A percentile compares a stretch with the other conserved stretches of the same genome.
These are phyloP conservation scores for Macrophya annulata DNA, from an alignment of 2,888 invertebrate genomes.

Conservation along the genomic window DNA sequence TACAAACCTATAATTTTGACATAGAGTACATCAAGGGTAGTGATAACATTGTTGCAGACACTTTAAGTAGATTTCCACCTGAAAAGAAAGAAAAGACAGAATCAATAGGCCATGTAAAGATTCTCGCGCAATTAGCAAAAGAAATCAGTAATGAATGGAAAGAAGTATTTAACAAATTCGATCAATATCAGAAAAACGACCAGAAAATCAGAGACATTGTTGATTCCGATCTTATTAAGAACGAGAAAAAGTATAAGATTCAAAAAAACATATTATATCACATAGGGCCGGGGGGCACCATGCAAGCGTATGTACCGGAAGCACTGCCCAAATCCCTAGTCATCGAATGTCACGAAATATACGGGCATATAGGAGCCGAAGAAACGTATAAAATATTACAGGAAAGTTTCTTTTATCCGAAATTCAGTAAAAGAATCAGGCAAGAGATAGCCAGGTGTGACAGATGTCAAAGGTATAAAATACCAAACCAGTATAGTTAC, in stretches of 20 bases:
- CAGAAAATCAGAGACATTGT: not conserved
- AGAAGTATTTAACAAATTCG: too few relatives aligned
- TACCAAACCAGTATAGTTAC: not conserved
- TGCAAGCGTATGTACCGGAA: not conserved
- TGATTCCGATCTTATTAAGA: not conserved
- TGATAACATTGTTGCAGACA: slow-evolving; percentile 25
- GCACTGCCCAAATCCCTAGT: not conserved
- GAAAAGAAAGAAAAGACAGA: not conserved
- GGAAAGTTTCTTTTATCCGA: not conserved
- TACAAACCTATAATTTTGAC: too few relatives aligned
- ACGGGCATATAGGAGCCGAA: slow-evolving; percentile 34
- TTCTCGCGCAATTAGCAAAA: not conserved
- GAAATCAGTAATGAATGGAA: not conserved
- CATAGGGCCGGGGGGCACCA: not conserved
- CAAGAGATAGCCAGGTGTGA: not conserved
- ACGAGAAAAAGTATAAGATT: not conserved
- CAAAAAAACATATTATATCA: not conserved
- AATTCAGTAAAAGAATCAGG: not conserved
- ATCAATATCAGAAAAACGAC: not conserved
- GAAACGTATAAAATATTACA: slow-evolving; percentile 7
- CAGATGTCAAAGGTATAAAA: slow-evolving; percentile 43
- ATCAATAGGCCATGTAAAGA: not conserved
- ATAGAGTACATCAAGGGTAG: slow-evolving; percentile 21
- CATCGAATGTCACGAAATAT: slow-evolving; percentile 31
- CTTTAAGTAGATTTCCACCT: not conserved